Conservation (phyloP, 2,888 invertebrate species). For the Subacronicta megacephala region DNA sequence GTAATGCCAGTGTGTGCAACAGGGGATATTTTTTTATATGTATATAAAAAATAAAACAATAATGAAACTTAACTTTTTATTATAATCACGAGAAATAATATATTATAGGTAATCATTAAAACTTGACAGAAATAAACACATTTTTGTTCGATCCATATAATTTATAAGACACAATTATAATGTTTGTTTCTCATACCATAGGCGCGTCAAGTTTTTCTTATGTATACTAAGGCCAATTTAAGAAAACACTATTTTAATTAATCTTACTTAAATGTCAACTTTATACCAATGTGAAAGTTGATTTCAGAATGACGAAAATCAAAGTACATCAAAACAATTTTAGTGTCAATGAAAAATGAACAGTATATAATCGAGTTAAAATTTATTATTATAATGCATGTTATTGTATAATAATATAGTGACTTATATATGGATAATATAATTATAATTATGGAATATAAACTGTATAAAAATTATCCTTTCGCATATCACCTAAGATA, state of each 20-base stretch:
- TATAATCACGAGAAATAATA: slow-evolving; percentile 40
- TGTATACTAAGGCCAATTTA: not conserved
- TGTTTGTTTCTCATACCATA: too few species aligned
- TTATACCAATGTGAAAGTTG: not conserved
- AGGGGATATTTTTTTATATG: too few species aligned
- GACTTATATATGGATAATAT: not conserved
- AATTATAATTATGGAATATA: not conserved
- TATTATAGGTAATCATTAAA: slow-evolving; percentile 19
- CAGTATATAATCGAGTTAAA: not conserved
- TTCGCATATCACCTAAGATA: not conserved
- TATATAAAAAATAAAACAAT: slow-evolving; percentile 53
- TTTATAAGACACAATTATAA: slow-evolving; percentile 27
- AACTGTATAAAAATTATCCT: slow-evolving; percentile 20
- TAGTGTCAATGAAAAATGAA: not conserved
- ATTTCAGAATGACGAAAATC: not conserved
- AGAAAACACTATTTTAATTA: not conserved
- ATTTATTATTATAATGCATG: not conserved
- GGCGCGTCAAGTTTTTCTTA: not conserved
- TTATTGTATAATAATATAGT: not conserved
- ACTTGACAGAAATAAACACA: slow-evolving; percentile 42
- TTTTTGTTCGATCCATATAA: slow-evolving; percentile 34
- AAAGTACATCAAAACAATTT: not conserved
- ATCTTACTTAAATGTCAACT: not conserved
- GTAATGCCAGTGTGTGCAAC: too few species aligned
- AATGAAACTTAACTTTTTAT: slow-evolving; percentile 56